Evolutionary conservation across 2,797 vertebrate genomes (phyloP), one percentile per base, ranked within the genome.

Genomic region (Uromys caudimaculatus): DNA sequence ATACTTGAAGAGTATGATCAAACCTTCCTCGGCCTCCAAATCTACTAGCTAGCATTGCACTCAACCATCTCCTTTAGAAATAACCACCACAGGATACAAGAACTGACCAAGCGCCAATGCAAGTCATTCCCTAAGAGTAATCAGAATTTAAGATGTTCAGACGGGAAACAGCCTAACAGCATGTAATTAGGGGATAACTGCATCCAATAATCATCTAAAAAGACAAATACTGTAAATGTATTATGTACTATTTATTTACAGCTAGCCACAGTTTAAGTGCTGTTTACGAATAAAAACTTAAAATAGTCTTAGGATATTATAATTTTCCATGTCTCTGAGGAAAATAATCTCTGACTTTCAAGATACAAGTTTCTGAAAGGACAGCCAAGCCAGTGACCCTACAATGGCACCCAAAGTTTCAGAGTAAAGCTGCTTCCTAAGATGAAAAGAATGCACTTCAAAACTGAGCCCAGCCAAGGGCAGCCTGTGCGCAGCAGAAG

Each of bases 291-390:
- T 86, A 93, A 93, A 90, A 96, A 62, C 12, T 3, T 95, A 32
- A 91, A 95, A 90, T 29, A 89, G 52, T 35, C n/a, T 89, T 85
- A 83, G 27, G 73, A 83, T 60, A 85, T 79, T 83, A 62, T 50
- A 52, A 92, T 56, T 83, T 44, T 47, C 91, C 44, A 91, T 56
- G 13, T 92, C 96, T 91, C 79, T 89, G 8, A 89, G 69, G 23
- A 71, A 79, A 79, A 86, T 60, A 95, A 94, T 19, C 29, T 67
- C 44, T 87, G 41, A 91, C 67, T 77, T 95, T 32, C 12, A 95
- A 60, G 62, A 89, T 32, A 79, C 16, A 89, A 29, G 84, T 52
- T 23, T 90, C 29, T 92, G 23, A 67, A 44, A 76, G 92, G 27
- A 62, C 78, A 84, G 32, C 23, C 54, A 23, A 3, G 69, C 13